A percentile compares a stretch with the other conserved stretches of the same genome.
phyloP scores from a whole-genome alignment of 2,113 vertebrate species.

The Anseranas semipalmata region DNA sequence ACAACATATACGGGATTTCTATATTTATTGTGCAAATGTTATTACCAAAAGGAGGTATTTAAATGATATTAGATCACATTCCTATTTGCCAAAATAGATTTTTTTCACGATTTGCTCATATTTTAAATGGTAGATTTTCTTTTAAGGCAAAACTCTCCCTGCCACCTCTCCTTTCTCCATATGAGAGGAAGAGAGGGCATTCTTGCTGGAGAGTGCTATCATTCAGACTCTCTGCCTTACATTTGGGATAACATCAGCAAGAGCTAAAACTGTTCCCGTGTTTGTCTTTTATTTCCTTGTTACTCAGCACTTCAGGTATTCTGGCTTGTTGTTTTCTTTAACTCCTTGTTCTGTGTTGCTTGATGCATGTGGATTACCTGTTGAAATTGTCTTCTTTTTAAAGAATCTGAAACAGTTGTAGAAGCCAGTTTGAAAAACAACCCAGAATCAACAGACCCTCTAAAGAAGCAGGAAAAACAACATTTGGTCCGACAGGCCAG shows the following conservation, averaged over 20 bases:
- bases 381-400: slow-evolving; percentile 69
- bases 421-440: slow-evolving; percentile 83
- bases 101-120: not conserved
- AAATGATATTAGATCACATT: not conserved
- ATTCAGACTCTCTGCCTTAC: not conserved
- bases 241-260: not conserved
- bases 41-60: not conserved
- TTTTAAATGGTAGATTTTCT: not conserved
- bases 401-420: slow-evolving; percentile 86
- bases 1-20: not conserved
- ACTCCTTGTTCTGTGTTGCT: not conserved
- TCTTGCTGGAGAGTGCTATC: not conserved
- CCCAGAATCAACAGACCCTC: slow-evolving; percentile 70
- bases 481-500: slow-evolving; percentile 59
- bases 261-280: not conserved
- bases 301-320: not conserved
- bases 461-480: slow-evolving; percentile 76
- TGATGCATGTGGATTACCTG: not conserved
- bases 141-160: not conserved
- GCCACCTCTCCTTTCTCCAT: not conserved
- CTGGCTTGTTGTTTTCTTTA: not conserved
- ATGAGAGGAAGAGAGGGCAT: not conserved
- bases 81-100: not conserved
- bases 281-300: not conserved
- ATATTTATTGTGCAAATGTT: not conserved